Evolutionary conservation across 2,797 vertebrate species (phyloP).

Genomic region (Graptemys geographica): DNA sequence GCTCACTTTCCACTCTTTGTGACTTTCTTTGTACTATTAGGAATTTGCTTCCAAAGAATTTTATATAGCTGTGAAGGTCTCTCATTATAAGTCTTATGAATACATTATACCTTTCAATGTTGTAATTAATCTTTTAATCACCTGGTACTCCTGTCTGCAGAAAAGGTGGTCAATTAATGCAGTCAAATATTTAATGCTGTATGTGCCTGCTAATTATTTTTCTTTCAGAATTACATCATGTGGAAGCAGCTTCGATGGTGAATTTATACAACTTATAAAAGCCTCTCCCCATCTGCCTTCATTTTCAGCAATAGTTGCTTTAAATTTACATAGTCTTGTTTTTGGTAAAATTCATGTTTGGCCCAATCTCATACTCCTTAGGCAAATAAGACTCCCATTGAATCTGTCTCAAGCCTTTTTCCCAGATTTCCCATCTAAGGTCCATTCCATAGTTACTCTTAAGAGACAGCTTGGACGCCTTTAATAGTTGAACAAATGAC

Average conservation of each 20-base stretch:
- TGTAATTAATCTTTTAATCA: constrained; percentile 69
- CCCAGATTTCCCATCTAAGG: not conserved
- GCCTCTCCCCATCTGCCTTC: not conserved
- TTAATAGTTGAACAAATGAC: not conserved
- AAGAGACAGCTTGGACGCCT: not conserved
- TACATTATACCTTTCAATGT: constrained; percentile 36
- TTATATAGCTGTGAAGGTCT: not conserved
- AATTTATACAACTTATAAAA: not conserved
- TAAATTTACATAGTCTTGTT: not conserved
- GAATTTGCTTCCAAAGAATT: constrained; percentile 25
- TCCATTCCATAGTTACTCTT: fast-evolving
- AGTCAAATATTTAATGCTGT: not conserved
- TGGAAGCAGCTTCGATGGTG: not conserved
- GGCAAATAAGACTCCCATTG: not conserved
- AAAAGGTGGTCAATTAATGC: constrained; percentile 49
- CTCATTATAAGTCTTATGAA: constrained; percentile 43
- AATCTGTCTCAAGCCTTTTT: not conserved
- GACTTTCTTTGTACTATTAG: constrained; percentile 16
- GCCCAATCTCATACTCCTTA: not conserved
- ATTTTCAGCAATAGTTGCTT: not conserved
- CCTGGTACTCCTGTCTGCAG: constrained; percentile 23
- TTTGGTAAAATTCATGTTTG: not conserved
- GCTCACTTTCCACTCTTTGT: not conserved
- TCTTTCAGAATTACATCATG: not conserved
- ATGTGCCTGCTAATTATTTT: not conserved